Base-by-base conservation (phyloP, 2,113 vertebrate genomes). In the Carollia perspicillata region DNA sequence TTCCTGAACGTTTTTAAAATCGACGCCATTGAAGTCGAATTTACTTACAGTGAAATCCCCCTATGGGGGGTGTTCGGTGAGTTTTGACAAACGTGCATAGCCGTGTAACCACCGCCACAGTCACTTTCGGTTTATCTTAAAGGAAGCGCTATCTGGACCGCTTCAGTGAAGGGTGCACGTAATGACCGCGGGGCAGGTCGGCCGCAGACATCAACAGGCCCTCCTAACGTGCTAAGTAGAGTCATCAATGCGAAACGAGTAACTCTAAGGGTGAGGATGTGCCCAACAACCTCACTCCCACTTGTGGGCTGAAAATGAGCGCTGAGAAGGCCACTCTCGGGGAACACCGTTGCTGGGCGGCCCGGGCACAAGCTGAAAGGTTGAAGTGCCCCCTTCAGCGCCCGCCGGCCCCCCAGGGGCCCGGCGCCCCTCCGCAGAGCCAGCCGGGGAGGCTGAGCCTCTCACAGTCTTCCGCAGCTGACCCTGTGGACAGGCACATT, bases 381-480 rank as follows among this genome's bases (percentile, higher is more conserved):
- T 98, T 99, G 98, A 99, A 99, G 99, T 98, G 98, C 97, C 97
- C 98, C 97, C 98, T 99, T 99, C 99, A 99, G 98, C 99, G 98
- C 98, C 93, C 96, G 95, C 84, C 96, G 95, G 17, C 95, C 97
- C 97, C 26, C 98, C 98, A 84, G 53, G 42, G 84, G 84, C 94
- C 58, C 90, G 1, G 7, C 89, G 80, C 68, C 90, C 95, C 68
- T 22, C 37, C 2, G 8, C 35, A 22, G 42, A 1, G 40, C 40
- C 14, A 13, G 23, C 42, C 8, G 42, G 42, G 42, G 5, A 42
- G 42, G 8, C 42, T 8, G 8, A 42, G 28, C 42, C 98, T 98
- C 98, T 98, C 95, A 96, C 97, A 91, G 98, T 98, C 96, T 79
- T 98, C 98, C 98, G 98, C 98, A 98, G 98, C 98, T 96, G 89